Base-by-base conservation (phyloP, 2,113 vertebrate species). In the Callipepla californica region DNA sequence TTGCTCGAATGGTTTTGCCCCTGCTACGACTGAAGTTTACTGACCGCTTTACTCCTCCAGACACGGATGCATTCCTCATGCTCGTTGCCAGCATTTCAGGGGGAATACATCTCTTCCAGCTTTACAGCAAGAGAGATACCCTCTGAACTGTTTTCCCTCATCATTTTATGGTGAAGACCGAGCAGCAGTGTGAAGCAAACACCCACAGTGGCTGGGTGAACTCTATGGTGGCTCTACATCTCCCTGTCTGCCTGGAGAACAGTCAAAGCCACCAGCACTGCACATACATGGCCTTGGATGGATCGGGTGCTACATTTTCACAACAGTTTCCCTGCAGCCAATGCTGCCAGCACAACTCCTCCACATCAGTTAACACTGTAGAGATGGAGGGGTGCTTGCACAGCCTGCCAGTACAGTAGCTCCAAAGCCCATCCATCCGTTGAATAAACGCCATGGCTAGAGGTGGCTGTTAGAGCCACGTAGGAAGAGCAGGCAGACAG, bases 321-420 rank as follows among this genome's bases (percentile, higher is more conserved):
- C 51, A 83, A 70, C 58, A 62, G 38, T 58, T 74, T 32, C 40
- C 61, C 26, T 48, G 72, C 74, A 80, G 76, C 38, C 59, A 9
- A 51, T 38, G 76, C 73, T 90, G 82, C 80, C 88, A 90, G 88
- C 59, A 78, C 61, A 83, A 2, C 80, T 88, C 82, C 80, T 90
- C 57, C 2, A 1, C 59, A 4, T 38, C 55, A 51, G 36, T 3
- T 84, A 89, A 79, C 67, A 69, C 36, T 74, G 92, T 11, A 42
- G 38, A 19, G 55, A 83, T 47, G 76, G 42, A 75, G 34, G 55
- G 79, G 25, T 67, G 65, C 68, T 87, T 2, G 2, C 9, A 20
- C 40, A 59, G 55, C 73, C 78, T 83, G 72, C 79, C 76, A 93
- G 73, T 72, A 83, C 68, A n/a, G 85, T 66, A 90, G 85, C 76